phyloP scores from a whole-genome alignment of 2,113 vertebrate species.

The Ictalurus furcatus region DNA sequence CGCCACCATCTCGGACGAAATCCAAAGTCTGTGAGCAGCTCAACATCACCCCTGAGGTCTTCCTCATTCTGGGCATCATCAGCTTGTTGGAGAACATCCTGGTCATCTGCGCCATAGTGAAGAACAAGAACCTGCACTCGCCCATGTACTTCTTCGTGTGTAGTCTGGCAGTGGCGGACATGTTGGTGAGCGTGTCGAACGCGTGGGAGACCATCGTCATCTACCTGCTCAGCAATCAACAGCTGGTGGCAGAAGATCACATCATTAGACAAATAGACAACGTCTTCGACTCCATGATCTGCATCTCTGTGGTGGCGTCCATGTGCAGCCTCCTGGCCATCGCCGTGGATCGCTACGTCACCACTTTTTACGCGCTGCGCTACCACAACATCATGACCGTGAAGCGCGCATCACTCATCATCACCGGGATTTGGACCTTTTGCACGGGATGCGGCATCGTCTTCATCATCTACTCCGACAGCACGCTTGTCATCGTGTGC shows the following conservation, averaged over 20 bases:
- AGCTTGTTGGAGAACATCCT: slow-evolving; percentile 85
- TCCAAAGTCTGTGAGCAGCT: slow-evolving; percentile 80
- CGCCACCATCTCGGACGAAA: slow-evolving; percentile 36
- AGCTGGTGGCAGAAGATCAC: slow-evolving; percentile 74
- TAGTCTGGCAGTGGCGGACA: slow-evolving; percentile 83
- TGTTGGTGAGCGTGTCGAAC: slow-evolving; percentile 85
- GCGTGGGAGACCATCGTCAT: slow-evolving; percentile 86
- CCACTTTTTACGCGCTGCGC: slow-evolving; percentile 85
- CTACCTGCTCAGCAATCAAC: slow-evolving; percentile 73
- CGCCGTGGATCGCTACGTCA: slow-evolving; percentile 84
- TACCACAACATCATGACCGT: slow-evolving; percentile 88
- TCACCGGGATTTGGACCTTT: slow-evolving; percentile 78
- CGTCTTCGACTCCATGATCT: slow-evolving; percentile 86
- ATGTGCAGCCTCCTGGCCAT: slow-evolving; percentile 88
- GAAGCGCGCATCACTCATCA: slow-evolving; percentile 72
- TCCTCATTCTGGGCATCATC: slow-evolving; percentile 79
- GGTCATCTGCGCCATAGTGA: slow-evolving; percentile 81
- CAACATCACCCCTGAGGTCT: slow-evolving; percentile 82
- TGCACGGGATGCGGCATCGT: slow-evolving; percentile 83
- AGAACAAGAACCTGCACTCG: slow-evolving; percentile 84
- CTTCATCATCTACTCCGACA: slow-evolving; percentile 85
- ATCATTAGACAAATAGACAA: slow-evolving; percentile 85
- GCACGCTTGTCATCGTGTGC: slow-evolving; percentile 83
- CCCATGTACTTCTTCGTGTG: slow-evolving; percentile 90
- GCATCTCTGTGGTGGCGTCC: slow-evolving; percentile 86